Percentiles rank a stretch among this genome's conserved stretches.
These are phyloP conservation scores for Pristiophorus japonicus DNA, from an alignment of 2,113 vertebrate species.

Conservation along the genomic window DNA sequence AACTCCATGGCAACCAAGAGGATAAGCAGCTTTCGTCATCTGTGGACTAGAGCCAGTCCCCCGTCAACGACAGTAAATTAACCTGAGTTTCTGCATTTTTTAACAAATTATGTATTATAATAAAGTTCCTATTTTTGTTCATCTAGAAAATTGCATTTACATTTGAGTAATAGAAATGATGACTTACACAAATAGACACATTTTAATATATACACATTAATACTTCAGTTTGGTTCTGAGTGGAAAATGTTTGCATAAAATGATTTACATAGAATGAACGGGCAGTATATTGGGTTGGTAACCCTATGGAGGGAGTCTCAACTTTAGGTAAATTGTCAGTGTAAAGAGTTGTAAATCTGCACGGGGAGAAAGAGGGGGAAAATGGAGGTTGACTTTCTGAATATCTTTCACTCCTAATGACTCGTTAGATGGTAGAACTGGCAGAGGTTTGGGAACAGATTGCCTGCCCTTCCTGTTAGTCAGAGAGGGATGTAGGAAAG, in stretches of 20 bases:
- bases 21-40: constrained; percentile 79
- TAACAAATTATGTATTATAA: constrained; percentile 44
- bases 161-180: neutral
- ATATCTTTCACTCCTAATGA: neutral
- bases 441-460: neutral
- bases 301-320: neutral
- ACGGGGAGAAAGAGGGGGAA: neutral
- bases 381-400: neutral
- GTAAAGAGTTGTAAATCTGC: no score
- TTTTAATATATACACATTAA: neutral
- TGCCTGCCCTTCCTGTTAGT: neutral
- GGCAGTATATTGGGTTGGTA: neutral
- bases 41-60: constrained; percentile 70
- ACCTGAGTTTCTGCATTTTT: constrained; percentile 46
- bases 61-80: constrained; percentile 62
- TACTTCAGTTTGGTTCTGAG: neutral
- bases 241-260: neutral
- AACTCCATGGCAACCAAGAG: constrained; percentile 85
- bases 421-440: neutral
- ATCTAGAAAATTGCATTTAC: neutral
- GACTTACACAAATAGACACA: neutral
- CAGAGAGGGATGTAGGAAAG: neutral
- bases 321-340: neutral
- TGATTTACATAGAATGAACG: neutral
- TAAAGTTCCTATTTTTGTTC: neutral